Base-by-base conservation (phyloP, 2,113 vertebrate genomes). In the Smithornis capensis region DNA sequence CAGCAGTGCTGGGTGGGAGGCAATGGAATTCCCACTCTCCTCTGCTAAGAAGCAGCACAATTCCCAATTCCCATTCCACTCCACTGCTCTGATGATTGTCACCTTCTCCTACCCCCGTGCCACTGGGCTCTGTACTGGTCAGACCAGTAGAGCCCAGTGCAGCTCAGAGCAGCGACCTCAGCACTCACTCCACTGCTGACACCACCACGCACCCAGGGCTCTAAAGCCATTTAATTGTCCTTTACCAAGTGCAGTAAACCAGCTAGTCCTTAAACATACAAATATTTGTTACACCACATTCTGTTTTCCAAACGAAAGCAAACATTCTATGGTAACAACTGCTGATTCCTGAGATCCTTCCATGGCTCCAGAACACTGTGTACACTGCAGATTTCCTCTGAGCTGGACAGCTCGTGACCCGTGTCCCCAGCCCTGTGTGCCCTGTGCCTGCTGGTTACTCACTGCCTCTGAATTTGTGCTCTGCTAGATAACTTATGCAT, bases 191-290 rank as follows among this genome's bases (percentile, higher is more conserved):
- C 0, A 0, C 19, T 21, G 14, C 6, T 24, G 45, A 44, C 52
- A 42, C 29, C 60, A 29, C 9, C 35, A 0, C 17, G 16, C 63
- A 19, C 10, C 8, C 0, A 16, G 1, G 1, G 57, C 60, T 75
- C 64, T 12, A 57, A n/a, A 42, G 15, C 38, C 86, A 38, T 2
- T 33, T 49, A 10, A 42, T 29, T 5, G 47, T 6, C 75, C 79
- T 82, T 57, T 44, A 60, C 6, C 8, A 40, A 42, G 19, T 6
- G 24, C 50, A 52, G 24, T n/a, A 50, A 93, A 60, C 10, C 65
- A 31, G 12, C 25, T n/a, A 57, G 50, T 50, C 62, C 57, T 82
- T 60, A 40, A 74, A 10, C 24, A 21, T 3, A 33, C 7, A 47
- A 52, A 8, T 6, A 78, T 6, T 22, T 9, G 0, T n/a, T 67